Percentiles rank a stretch among this genome's conserved stretches.
Evolutionary conservation across 2,113 vertebrate species (phyloP).

Genomic region (Cichladusa arquata): DNA sequence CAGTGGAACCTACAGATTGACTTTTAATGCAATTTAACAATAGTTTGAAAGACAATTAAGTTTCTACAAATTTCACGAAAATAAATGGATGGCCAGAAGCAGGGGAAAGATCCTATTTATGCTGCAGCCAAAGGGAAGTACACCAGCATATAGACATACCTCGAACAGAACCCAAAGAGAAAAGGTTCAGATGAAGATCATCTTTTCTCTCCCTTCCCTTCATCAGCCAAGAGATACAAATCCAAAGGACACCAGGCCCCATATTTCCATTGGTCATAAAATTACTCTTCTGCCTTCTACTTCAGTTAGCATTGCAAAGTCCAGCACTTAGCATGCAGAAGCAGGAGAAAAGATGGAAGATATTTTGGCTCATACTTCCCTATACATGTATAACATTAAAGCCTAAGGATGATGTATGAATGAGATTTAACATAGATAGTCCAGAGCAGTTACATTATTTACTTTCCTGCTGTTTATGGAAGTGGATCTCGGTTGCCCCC

Average conservation of each 20-base stretch:
- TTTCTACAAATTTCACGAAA: background rate
- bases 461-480: background rate
- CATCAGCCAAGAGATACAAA: background rate
- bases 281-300: background rate
- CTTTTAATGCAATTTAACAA: background rate
- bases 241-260: background rate
- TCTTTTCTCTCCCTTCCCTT: background rate
- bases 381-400: background rate
- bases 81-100: background rate
- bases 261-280: background rate
- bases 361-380: background rate
- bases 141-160: background rate
- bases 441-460: background rate
- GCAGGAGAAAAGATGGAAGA: background rate
- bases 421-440: background rate
- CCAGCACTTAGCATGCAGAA: background rate
- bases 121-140: background rate
- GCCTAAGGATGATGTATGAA: background rate
- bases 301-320: background rate
- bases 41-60: background rate
- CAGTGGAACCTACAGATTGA: background rate
- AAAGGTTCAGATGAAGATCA: background rate
- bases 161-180: background rate
- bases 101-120: background rate
- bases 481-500: background rate